phyloP scores from a whole-genome alignment of 2,888 invertebrate species.

The Luperina testacea region DNA sequence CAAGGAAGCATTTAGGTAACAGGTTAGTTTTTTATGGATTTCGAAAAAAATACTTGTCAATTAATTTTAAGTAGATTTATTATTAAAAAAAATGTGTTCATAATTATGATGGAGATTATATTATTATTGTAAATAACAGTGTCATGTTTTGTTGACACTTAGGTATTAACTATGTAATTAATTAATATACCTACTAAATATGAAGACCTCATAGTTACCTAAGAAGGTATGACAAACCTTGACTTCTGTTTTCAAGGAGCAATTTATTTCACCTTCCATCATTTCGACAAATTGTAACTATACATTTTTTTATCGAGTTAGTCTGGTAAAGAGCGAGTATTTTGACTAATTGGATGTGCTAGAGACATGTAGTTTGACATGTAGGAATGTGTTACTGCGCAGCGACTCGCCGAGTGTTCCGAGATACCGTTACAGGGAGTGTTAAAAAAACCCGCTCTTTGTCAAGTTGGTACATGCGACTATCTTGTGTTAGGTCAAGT shows the following conservation, averaged over 20 bases:
- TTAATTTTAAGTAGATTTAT: constrained; percentile 35
- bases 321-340: not conserved
- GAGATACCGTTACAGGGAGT: not conserved
- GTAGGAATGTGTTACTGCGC: too few species aligned
- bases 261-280: not conserved
- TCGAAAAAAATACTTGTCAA: constrained; percentile 45
- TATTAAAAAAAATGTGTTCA: constrained; percentile 37
- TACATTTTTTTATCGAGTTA: not conserved
- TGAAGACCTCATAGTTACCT: constrained; percentile 28
- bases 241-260: not conserved
- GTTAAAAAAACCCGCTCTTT: not conserved
- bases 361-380: too few species aligned
- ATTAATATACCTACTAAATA: not conserved
- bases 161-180: not conserved
- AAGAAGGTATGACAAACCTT: not conserved
- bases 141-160: constrained; percentile 43
- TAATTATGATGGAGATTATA: constrained; percentile 2
- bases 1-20: constrained; percentile 45
- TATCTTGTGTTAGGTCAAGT: not conserved
- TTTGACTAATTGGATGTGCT: not conserved
- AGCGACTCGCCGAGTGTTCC: too few species aligned
- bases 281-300: not conserved
- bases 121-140: constrained; percentile 36
- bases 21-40: not conserved
- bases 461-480: not conserved